Base-by-base conservation (phyloP, 2,888 invertebrate species). In the Xestia ashworthii region DNA sequence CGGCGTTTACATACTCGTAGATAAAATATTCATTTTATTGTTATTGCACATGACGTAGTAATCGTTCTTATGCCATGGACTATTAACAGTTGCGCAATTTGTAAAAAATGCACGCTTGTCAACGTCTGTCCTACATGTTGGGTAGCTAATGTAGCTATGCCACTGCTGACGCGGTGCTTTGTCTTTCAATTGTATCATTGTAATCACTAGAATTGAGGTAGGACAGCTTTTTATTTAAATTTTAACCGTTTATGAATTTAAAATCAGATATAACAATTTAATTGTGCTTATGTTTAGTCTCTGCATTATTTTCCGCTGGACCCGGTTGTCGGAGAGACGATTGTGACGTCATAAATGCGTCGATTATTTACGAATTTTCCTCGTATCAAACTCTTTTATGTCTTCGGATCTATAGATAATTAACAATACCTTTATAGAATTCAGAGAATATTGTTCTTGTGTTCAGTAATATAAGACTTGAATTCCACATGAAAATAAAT, bases 291-390 rank as follows among this genome's bases (percentile, higher is more conserved):
- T 60, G 58, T 44, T 68, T 16, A 60, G 25, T 9, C 25, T 32
- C 38, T n/a, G 55, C 19, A 60, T 68, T 38, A 68, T 74, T 69
- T 76, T 72, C 32, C 53, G 41, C 19, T 16, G 53, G 19, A 67
- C 70, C 44, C 22, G 41, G 62, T 65, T 60, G 50, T 77, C 32
- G 70, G 74, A 25, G 62, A 64, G 48, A 55, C 64, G 72, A 73
- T 67, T 60, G 72, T 85, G 73, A 78, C 85, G 82, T 82, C 78
- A 85, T 78, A 60, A 62, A 71, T 82, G 71, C 75, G 71, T 71
- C 38, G 55, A 82, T 85, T 84, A 82, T 85, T 84, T 85, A 85
- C 72, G 82, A 85, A 82, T 78, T 85, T 85, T 71, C 78, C 65
- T 85, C 55, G 22, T 84, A 72, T 81, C 64, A 60, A 50, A 44